Evolutionary conservation across 2,888 invertebrate genomes (phyloP), one percentile per base, ranked within the genome.

Genomic region (Melinaea menophilus): DNA sequence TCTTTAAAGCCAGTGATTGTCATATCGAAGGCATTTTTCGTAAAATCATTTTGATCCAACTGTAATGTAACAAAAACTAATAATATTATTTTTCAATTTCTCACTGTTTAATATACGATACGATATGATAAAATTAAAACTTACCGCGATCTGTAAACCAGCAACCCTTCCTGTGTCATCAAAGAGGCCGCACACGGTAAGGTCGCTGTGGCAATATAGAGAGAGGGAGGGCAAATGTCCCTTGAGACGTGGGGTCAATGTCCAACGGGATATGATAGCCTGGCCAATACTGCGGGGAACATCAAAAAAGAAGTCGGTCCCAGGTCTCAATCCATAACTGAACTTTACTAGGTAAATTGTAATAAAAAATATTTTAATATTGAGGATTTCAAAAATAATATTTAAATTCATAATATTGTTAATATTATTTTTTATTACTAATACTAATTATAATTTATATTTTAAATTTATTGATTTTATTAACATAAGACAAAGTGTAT

Each of bases 81-180:
- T 22, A 22, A 22, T 22, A 22, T 22, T 22, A 22, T 22, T 22
- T 22, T 22, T 22, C 22, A 22, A 22, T 22, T 22, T 1, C 22
- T 22, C 22, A 22, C 22, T 22, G 22, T 22, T 22, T 22, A 22
- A 22, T 22, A 22, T 22, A 22, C 22, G 22, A 22, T 22, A 22
- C 22, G 22, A 22, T 22, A 22, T 22, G 22, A 22, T 22, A 22
- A 22, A 22, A 22, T 22, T 22, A 22, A 22, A 31, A 80, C 85
- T 80, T 68, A 87, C 86, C 67, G 78, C 80, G 57, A 84, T 69
- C 67, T 86, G 85, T 11, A 82, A 37, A 0, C 86, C 86, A 60
- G 82, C 81, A 4, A 82, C 67, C 62, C 73, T 66, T 0, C 73
- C 77, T 4, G 68, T 72, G 37, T 81, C 80, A 58, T 85, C 84